Evolutionary conservation across 2,888 invertebrate genomes (phyloP).

Genomic region (Drosophila hamatofila): DNA sequence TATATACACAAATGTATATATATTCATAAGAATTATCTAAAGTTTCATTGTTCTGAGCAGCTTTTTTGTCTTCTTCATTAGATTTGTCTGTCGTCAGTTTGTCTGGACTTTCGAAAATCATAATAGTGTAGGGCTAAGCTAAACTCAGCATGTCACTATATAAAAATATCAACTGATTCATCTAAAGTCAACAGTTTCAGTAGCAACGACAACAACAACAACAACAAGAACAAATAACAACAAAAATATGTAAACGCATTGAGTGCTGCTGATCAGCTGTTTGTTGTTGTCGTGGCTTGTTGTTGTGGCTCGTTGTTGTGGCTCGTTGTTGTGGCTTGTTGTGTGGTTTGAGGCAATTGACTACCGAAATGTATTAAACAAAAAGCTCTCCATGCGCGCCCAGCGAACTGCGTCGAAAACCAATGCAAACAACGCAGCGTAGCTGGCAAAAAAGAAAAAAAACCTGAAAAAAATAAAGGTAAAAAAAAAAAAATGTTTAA

Average conservation of each 20-base stretch:
- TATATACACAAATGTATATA: no score
- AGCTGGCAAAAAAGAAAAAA: not conserved
- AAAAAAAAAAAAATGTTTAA: slow-evolving; percentile 70
- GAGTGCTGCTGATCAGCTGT: slow-evolving; percentile 28
- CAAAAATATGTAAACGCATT: slow-evolving; percentile 59
- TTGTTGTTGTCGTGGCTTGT: slow-evolving; percentile 13
- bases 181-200: slow-evolving; percentile 32
- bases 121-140: slow-evolving; percentile 17
- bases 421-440: slow-evolving; percentile 69
- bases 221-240: slow-evolving; percentile 9
- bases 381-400: slow-evolving; percentile 63
- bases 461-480: slow-evolving; percentile 22
- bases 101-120: slow-evolving; percentile 66
- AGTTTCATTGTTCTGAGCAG: slow-evolving; percentile 18
- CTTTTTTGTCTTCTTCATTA: not conserved
- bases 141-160: slow-evolving; percentile 45
- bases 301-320: slow-evolving; percentile 6
- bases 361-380: slow-evolving; percentile 80
- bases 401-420: slow-evolving; percentile 63
- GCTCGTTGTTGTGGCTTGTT: slow-evolving; percentile 10
- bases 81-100: slow-evolving; percentile 31
- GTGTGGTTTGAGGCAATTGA: slow-evolving; percentile 67
- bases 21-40: not conserved
- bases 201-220: slow-evolving; percentile 15
- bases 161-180: slow-evolving; percentile 69